phyloP scores from a whole-genome alignment of 2,113 vertebrate species.

The Catharus bicknelli region DNA sequence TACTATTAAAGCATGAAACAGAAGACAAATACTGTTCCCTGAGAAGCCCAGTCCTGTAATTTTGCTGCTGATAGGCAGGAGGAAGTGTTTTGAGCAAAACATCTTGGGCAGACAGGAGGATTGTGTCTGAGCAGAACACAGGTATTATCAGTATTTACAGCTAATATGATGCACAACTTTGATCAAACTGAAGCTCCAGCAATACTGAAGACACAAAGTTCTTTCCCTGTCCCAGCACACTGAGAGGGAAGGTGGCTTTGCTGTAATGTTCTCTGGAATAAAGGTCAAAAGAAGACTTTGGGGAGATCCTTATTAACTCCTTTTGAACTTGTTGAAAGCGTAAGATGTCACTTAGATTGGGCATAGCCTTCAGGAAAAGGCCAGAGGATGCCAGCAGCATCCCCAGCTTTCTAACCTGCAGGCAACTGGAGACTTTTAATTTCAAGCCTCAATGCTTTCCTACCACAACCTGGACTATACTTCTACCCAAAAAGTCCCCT shows the following conservation, averaged over 20 bases:
- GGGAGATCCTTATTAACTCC: neutral
- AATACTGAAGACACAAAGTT: neutral
- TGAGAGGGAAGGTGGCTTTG: neutral
- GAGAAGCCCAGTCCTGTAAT: neutral
- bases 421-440: conserved; percentile 11
- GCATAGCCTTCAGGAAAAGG: neutral
- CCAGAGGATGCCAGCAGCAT: neutral
- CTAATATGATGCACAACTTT: neutral
- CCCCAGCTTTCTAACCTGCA: neutral
- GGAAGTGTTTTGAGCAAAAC: neutral
- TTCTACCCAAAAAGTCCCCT: neutral
- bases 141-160: neutral
- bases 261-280: neutral
- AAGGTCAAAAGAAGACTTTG: neutral
- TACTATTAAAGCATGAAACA: neutral
- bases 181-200: neutral
- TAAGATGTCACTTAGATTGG: neutral
- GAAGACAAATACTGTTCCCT: neutral
- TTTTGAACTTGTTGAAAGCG: neutral
- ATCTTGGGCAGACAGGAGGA: neutral
- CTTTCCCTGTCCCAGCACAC: neutral
- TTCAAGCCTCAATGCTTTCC: conserved; percentile 36
- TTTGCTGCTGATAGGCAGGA: neutral
- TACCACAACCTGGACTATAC: neutral
- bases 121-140: fast-evolving